These are phyloP conservation scores for Cavia porcellus DNA, from an alignment of 2,113 vertebrate genomes.

Conservation along the genomic window DNA sequence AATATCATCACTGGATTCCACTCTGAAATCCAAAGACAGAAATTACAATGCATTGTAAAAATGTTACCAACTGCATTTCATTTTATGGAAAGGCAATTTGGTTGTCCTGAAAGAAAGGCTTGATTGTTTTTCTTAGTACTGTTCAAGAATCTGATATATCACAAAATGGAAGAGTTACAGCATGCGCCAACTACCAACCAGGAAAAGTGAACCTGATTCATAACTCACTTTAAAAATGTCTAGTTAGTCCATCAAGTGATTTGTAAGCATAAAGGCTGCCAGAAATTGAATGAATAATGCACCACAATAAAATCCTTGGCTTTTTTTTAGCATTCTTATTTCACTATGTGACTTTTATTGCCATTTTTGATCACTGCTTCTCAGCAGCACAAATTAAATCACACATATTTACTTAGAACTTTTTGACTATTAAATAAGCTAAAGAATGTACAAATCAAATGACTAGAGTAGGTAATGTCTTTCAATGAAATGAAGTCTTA, in stretches of 20 bases:
- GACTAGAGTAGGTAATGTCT: constrained; percentile 69
- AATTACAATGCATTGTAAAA: constrained; percentile 86
- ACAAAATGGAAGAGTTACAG: constrained; percentile 88
- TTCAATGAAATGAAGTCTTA: constrained; percentile 64
- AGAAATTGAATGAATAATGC: constrained; percentile 97
- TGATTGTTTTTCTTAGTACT: constrained; percentile 89
- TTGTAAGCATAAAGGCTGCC: constrained; percentile 98
- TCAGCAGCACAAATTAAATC: constrained; percentile 87
- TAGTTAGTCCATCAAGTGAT: constrained; percentile 99
- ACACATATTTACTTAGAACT: constrained; percentile 83
- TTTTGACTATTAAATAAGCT: constrained; percentile 79
- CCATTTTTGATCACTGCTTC: constrained; percentile 88
- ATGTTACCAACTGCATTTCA: constrained; percentile 86
- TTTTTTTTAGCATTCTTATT: constrained; percentile 94
- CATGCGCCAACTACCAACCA: constrained; percentile 88
- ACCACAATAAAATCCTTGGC: constrained; percentile 93
- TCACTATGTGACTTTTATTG: constrained; percentile 90
- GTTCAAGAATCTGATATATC: constrained; percentile 88
- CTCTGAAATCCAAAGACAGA: constrained; percentile 78
- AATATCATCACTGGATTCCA: constrained; percentile 78
- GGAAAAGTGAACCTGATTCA: constrained; percentile 91
- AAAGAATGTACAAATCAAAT: constrained; percentile 79
- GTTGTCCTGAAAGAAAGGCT: constrained; percentile 88
- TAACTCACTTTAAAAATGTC: constrained; percentile 96
- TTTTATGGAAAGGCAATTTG: constrained; percentile 88